Conservation (phyloP, 2,888 invertebrate genomes). For the Andrena marginata region DNA sequence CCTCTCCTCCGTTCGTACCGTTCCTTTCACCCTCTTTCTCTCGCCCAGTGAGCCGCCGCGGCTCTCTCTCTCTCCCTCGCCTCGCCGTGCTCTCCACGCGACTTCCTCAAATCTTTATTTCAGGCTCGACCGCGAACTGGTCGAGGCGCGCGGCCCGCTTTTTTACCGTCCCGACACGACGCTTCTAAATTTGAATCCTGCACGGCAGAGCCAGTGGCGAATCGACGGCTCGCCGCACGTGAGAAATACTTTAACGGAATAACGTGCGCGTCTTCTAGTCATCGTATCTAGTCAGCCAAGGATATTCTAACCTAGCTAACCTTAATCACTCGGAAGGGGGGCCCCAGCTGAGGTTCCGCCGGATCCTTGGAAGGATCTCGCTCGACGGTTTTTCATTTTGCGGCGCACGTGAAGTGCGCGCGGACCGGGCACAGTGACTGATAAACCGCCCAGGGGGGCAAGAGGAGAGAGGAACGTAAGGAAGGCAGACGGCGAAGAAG, state of each 20-base stretch:
- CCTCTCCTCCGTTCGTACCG: constrained; percentile 38
- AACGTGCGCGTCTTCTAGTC: constrained; percentile 76
- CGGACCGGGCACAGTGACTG: constrained; percentile 16
- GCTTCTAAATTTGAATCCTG: constrained; percentile 77
- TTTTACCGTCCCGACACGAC: constrained; percentile 73
- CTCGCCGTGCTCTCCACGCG: constrained; percentile 65
- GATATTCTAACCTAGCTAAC: constrained; percentile 69
- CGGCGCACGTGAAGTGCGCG: constrained; percentile 5
- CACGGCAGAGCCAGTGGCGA: constrained; percentile 51
- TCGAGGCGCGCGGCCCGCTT: constrained; percentile 76
- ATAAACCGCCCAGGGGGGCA: background rate
- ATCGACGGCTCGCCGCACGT: constrained; percentile 68
- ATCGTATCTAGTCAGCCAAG: constrained; percentile 77
- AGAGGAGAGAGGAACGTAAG: constrained; percentile 1
- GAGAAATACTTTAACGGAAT: constrained; percentile 76
- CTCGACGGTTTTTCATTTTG: background rate
- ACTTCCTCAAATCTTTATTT: constrained; percentile 79
- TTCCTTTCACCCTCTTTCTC: constrained; percentile 42
- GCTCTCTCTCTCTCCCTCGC: constrained; percentile 43
- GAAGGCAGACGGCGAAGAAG: constrained; percentile 5
- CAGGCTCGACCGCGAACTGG: constrained; percentile 78
- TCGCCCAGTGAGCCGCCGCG: constrained; percentile 5
- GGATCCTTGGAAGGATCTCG: constrained; percentile 24
- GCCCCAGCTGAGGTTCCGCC: constrained; percentile 26
- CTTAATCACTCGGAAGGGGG: constrained; percentile 11